Conservation (phyloP, 2,113 vertebrate genomes). For the Vulpes ferrilata region DNA sequence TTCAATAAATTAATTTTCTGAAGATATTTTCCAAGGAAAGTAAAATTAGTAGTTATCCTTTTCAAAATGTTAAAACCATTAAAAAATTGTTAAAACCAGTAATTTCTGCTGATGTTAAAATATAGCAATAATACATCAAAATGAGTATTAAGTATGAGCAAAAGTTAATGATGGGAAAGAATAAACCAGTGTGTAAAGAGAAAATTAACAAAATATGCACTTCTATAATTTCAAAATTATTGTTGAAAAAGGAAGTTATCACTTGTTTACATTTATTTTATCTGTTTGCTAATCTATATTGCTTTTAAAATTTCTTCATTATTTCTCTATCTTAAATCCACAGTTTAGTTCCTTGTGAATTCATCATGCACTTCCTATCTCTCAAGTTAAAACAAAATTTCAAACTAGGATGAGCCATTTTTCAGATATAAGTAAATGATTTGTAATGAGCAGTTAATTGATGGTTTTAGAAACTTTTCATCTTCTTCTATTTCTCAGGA, state of each 20-base stretch:
- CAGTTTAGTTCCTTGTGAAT: background rate
- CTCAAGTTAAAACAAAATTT: conserved; percentile 9
- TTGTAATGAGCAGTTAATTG: background rate
- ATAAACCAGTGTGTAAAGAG: background rate
- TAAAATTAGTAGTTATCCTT: background rate
- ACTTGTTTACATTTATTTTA: background rate
- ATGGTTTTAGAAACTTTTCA: background rate
- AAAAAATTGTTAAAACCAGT: background rate
- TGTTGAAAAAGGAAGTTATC: background rate
- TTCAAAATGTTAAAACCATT: background rate
- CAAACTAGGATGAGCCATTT: background rate
- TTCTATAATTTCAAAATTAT: background rate
- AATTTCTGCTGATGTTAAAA: background rate
- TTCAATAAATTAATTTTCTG: conserved; percentile 4
- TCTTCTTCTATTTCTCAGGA: conserved; percentile 6
- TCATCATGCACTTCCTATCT: background rate
- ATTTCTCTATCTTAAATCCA: background rate
- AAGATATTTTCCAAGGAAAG: background rate
- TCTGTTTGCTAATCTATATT: background rate
- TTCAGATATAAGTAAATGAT: background rate
- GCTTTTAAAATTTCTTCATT: background rate
- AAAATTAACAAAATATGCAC: background rate
- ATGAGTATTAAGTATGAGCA: background rate
- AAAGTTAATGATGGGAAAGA: background rate
- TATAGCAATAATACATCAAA: background rate